Evolutionary conservation across 92 coral and sea anemone species (phyloP).

Genomic region (Montipora capitata): DNA sequence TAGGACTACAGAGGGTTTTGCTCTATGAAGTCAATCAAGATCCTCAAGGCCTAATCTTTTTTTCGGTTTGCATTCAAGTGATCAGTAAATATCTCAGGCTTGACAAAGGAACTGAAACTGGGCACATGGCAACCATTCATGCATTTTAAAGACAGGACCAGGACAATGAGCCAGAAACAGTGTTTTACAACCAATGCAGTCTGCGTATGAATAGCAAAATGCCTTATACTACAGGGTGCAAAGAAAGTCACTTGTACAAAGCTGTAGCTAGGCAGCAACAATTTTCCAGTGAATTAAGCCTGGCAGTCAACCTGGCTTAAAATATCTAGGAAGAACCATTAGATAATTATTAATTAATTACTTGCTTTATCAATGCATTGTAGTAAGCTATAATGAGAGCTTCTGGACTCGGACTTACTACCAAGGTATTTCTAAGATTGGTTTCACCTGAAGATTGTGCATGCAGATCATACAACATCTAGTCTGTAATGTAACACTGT

Average conservation of each 20-base stretch:
- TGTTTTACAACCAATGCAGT: slow-evolving; percentile 59
- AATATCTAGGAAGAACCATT: background rate
- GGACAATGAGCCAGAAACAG: slow-evolving; percentile 74
- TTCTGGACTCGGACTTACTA: slow-evolving; percentile 14
- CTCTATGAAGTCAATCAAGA: slow-evolving; percentile 16
- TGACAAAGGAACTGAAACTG: slow-evolving; percentile 84
- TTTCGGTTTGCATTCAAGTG: slow-evolving; percentile 29
- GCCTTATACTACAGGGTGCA: background rate
- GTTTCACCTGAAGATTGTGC: slow-evolving; percentile 9
- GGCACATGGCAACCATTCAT: slow-evolving; percentile 83
- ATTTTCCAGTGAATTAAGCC: background rate
- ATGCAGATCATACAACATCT: slow-evolving; percentile 16
- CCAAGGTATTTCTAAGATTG: background rate
- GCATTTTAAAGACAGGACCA: slow-evolving; percentile 68
- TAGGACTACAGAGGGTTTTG: slow-evolving; percentile 19
- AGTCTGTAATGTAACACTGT: slow-evolving; percentile 14
- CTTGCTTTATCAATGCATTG: slow-evolving; percentile 10
- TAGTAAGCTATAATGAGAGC: slow-evolving; percentile 18
- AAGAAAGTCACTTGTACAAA: slow-evolving; percentile 9
- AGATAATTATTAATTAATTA: background rate
- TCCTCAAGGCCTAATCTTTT: background rate
- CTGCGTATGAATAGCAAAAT: background rate
- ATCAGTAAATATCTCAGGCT: slow-evolving; percentile 78
- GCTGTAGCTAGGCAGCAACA: slow-evolving; percentile 6
- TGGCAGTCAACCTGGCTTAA: background rate